Evolutionary conservation across 1,140 invertebrate genomes (phyloP).

Genomic region (Aphidius gifuensis): DNA sequence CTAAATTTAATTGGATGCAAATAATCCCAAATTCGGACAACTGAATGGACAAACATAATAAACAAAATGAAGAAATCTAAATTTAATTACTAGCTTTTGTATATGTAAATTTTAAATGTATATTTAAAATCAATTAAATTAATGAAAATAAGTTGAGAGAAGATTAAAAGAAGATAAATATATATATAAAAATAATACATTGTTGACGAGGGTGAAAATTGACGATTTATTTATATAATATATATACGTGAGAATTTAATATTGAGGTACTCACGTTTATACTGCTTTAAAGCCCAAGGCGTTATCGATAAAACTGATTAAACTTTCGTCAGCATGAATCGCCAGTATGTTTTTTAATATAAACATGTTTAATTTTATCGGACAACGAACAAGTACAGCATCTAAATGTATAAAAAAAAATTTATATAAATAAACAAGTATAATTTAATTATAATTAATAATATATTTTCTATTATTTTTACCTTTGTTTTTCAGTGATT

Average conservation of each 20-base stretch:
- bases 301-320: conserved; percentile 24
- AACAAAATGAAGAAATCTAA: background rate
- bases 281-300: conserved; percentile 19
- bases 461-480: no score
- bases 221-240: background rate
- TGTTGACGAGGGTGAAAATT: background rate
- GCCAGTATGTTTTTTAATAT: background rate
- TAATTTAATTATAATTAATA: no score
- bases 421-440: no score
- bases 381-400: no score
- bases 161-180: conserved; percentile 4
- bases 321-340: conserved; percentile 13
- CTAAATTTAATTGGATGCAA: conserved; percentile 54
- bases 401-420: no score
- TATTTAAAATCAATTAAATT: background rate
- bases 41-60: conserved; percentile 19
- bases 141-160: background rate
- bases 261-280: background rate
- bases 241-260: conserved; percentile 19
- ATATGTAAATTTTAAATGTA: background rate
- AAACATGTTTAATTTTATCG: background rate
- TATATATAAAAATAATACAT: background rate
- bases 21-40: conserved; percentile 36
- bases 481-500: no score
- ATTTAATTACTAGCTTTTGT: no score